Conservation (phyloP, 2,888 invertebrate genomes). For the Cinara cedri region DNA sequence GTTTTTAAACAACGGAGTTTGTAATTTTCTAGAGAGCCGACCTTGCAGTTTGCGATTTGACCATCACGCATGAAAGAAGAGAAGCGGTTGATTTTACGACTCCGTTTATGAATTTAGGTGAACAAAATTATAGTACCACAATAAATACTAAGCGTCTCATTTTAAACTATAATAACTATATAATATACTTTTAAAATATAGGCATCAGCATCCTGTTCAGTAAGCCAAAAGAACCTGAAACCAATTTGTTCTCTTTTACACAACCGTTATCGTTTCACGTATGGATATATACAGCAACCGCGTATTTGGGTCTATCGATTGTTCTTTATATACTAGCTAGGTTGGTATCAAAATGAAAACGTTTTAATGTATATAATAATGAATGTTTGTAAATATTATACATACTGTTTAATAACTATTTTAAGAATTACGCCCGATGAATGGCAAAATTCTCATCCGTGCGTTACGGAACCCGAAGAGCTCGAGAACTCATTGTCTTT, state of each 20-base stretch:
- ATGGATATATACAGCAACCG: constrained; percentile 88
- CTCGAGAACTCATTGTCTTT: constrained; percentile 68
- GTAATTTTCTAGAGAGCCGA: constrained; percentile 80
- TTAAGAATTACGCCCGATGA: constrained; percentile 68
- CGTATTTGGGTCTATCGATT: constrained; percentile 82
- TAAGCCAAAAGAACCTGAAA: constrained; percentile 77
- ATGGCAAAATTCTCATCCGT: constrained; percentile 67
- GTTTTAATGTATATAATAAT: too few relatives aligned
- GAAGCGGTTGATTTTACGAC: constrained; percentile 92
- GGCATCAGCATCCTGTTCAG: constrained; percentile 87
- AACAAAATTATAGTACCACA: too few relatives aligned
- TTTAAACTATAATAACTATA: background rate
- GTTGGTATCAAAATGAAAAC: constrained; percentile 63
- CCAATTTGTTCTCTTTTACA: constrained; percentile 87
- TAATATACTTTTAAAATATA: constrained; percentile 58
- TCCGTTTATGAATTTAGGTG: constrained; percentile 95
- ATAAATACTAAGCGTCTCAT: background rate
- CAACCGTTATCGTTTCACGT: constrained; percentile 85
- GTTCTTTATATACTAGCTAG: constrained; percentile 81
- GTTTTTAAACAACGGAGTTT: background rate
- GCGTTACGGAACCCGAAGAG: constrained; percentile 66
- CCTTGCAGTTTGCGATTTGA: constrained; percentile 92
- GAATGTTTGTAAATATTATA: background rate
- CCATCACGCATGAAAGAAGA: constrained; percentile 90
- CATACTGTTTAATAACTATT: constrained; percentile 53